Percentiles rank a stretch among this genome's conserved stretches.
These are phyloP conservation scores for Oreohelix idahoensis DNA, from an alignment of 1,140 invertebrate genomes.

Conservation along the genomic window DNA sequence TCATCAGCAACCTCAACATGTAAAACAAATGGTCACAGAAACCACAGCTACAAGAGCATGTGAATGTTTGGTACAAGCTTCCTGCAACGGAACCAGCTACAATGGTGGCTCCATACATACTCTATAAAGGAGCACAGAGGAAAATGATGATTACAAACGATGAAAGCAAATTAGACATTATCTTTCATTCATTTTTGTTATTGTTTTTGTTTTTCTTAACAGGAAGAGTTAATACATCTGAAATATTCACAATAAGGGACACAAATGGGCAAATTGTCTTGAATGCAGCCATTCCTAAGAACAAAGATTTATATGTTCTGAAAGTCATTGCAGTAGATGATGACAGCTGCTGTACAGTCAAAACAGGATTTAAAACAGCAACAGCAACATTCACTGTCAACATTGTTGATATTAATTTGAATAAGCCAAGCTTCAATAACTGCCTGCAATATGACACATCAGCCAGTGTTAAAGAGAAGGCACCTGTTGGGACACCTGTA, in stretches of 20 bases:
- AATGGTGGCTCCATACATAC: too few species aligned
- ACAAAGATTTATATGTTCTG: constrained; percentile 5
- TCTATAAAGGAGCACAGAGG: too few species aligned
- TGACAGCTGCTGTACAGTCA: not conserved
- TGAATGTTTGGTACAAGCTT: too few species aligned
- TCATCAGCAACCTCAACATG: too few species aligned
- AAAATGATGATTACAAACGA: too few species aligned
- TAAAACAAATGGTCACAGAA: too few species aligned
- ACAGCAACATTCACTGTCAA: constrained; percentile 23
- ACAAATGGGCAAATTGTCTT: not conserved
- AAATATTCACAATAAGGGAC: constrained; percentile 15
- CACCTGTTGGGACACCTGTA: constrained; percentile 19
- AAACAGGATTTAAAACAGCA: not conserved
- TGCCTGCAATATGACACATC: constrained; percentile 2
- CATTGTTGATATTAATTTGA: constrained; percentile 19
- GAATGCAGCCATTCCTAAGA: not conserved
- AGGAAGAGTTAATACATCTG: not conserved
- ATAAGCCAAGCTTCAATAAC: constrained; percentile 9
- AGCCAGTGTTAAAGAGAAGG: constrained; percentile 15
- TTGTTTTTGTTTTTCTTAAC: not conserved
- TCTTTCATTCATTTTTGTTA: too few species aligned
- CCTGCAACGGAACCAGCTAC: too few species aligned
- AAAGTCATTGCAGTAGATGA: constrained; percentile 20
- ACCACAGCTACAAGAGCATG: too few species aligned
- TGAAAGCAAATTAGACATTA: too few species aligned